Base-by-base conservation (phyloP, 2,888 invertebrate species). In the Molorchus minor region DNA sequence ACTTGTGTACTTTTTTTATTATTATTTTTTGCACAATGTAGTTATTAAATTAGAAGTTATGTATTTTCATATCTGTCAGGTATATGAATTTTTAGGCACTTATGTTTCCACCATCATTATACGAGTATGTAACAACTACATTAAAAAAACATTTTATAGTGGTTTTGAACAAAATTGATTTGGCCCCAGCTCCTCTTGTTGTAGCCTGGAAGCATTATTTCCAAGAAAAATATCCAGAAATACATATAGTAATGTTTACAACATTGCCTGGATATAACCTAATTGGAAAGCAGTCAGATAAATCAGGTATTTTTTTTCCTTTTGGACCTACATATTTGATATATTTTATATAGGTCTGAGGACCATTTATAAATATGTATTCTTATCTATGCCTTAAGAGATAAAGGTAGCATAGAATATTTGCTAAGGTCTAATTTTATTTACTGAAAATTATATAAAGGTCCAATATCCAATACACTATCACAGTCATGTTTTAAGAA, bases 51-150 rank as follows among this genome's bases (percentile, higher is more conserved):
- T n/a, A n/a, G n/a, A 25, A 5, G 25, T 25, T 25, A 5, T 25
- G 25, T 25, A 5, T 25, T 25, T 25, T 25, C 8, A 25, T 25
- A 25, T 5, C 3, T 25, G 3, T 5, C 8, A 25, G 8, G 8
- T 5, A 25, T 33, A 33, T 33, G n/a, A n/a, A n/a, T 33, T 79
- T 80, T 20, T 79, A 89, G 88, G 87, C 86, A 0, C 82, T 90
- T 75, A 90, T 96, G 88, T 96, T 97, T 78, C 95, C 97, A 0
- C 96, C 96, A 0, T 90, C 92, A 1, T 82, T 98, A 0, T 96
- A 95, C 77, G 81, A 88, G 7, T 90, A 93, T 76, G 87, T 96
- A 3, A 88, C 88, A 0, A 84, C 87, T 1, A 85, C 86, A 0
- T 81, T 93, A 44, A 85, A 87, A n/a, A 96, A 96, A 77, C 86